Evolutionary conservation across 92 coral and sea anemone genomes (phyloP).

Genomic region (Plumapathes pennacea): DNA sequence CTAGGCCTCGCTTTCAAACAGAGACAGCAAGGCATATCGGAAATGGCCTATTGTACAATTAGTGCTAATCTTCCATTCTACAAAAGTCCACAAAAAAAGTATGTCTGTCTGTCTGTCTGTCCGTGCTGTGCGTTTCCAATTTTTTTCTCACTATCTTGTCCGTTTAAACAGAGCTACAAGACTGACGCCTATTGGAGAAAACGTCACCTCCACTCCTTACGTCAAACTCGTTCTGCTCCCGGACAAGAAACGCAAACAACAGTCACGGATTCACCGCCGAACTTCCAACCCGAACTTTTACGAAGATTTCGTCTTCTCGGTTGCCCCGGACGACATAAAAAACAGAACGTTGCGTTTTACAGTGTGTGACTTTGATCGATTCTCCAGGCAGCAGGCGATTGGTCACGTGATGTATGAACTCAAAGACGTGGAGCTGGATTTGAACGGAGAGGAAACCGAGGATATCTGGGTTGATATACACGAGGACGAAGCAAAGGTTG

Average conservation of each 20-base stretch:
- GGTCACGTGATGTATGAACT: slow-evolving; percentile 79
- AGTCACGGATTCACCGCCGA: slow-evolving; percentile 71
- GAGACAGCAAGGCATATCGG: too few relatives aligned
- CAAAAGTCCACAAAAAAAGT: too few relatives aligned
- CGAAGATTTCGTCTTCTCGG: slow-evolving; percentile 80
- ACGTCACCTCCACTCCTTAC: slow-evolving; percentile 68
- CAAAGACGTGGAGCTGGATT: slow-evolving; percentile 37
- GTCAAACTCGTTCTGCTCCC: slow-evolving; percentile 86
- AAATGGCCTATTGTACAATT: too few relatives aligned
- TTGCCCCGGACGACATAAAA: slow-evolving; percentile 57
- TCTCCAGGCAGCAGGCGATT: slow-evolving; percentile 90
- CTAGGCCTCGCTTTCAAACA: too few relatives aligned
- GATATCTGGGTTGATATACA: slow-evolving; percentile 87
- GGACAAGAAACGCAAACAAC: slow-evolving; percentile 78
- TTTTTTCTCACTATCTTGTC: too few relatives aligned
- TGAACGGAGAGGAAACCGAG: slow-evolving; percentile 37
- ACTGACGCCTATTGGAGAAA: slow-evolving; percentile 70
- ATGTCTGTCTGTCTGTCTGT: too few relatives aligned
- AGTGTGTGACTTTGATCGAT: slow-evolving; percentile 90
- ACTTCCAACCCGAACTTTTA: slow-evolving; percentile 89
- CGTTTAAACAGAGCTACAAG: slow-evolving; percentile 69
- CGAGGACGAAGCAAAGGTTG: slow-evolving; percentile 63
- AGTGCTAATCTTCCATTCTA: too few relatives aligned
- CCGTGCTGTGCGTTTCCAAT: too few relatives aligned
- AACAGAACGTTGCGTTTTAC: slow-evolving; percentile 73